Evolutionary conservation across 1,140 invertebrate species (phyloP).

Genomic region (Microplitis demolitor): DNA sequence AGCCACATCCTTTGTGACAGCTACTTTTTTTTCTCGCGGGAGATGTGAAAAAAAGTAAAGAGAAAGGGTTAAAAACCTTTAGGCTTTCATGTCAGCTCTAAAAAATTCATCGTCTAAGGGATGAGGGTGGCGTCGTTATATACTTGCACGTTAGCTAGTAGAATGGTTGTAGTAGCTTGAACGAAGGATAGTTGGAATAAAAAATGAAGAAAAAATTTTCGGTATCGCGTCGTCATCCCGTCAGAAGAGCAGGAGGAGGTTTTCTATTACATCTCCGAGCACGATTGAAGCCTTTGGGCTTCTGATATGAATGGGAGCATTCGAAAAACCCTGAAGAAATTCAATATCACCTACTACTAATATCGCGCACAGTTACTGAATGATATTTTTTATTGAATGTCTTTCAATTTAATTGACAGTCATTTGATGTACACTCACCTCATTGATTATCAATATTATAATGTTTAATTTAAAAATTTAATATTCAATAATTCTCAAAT

Average conservation of each 20-base stretch:
- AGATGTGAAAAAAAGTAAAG: constrained; percentile 16
- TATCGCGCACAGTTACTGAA: background rate
- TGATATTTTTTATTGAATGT: background rate
- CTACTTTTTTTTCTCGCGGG: constrained; percentile 37
- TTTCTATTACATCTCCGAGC: constrained; percentile 41
- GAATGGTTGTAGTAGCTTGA: background rate
- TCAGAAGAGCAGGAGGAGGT: constrained; percentile 32
- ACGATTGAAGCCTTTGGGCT: constrained; percentile 24
- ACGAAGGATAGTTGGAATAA: background rate
- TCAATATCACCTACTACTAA: constrained; percentile 25
- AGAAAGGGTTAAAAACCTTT: constrained; percentile 15
- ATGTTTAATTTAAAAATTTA: background rate
- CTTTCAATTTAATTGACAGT: constrained; percentile 1
- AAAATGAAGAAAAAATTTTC: background rate
- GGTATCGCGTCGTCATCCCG: background rate
- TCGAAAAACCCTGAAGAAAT: constrained; percentile 24
- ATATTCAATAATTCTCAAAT: background rate
- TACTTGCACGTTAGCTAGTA: background rate
- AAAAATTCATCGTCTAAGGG: constrained; percentile 47
- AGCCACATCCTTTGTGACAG: constrained; percentile 20
- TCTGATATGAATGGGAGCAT: constrained; percentile 8
- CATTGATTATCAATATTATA: constrained; percentile 1
- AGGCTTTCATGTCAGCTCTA: constrained; percentile 25
- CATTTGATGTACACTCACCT: background rate
- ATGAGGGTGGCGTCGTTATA: constrained; percentile 27